Conservation (phyloP, 2,797 vertebrate species). For the Oreortyx pictus region DNA sequence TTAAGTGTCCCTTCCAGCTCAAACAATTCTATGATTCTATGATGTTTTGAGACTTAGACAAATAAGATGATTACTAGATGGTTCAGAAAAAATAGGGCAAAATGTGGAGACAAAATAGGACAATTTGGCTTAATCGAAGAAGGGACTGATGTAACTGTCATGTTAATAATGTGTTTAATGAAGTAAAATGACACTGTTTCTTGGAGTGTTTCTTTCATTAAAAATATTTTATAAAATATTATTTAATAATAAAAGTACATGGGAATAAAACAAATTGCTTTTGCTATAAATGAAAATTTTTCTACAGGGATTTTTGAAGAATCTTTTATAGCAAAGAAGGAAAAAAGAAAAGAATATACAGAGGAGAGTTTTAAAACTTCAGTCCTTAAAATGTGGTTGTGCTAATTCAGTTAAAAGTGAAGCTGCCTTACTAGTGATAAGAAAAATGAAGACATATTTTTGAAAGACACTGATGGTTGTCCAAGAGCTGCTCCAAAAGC, state of each 20-base stretch:
- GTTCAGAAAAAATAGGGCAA: neutral
- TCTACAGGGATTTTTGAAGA: neutral
- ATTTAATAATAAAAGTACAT: neutral
- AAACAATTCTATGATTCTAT: too few species aligned
- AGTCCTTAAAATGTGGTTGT: neutral
- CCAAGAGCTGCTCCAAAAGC: neutral
- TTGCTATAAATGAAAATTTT: neutral
- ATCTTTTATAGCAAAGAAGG: rapidly evolving
- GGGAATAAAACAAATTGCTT: neutral
- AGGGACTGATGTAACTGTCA: neutral
- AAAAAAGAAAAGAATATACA: rapidly evolving
- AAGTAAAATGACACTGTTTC: neutral
- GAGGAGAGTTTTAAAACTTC: neutral
- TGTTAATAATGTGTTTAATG: neutral
- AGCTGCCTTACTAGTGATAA: neutral
- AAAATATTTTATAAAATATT: neutral
- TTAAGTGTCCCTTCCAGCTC: too few species aligned
- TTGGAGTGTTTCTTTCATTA: rapidly evolving
- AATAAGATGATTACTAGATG: neutral
- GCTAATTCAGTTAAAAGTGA: neutral
- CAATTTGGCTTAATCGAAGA: neutral
- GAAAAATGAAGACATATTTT: neutral
- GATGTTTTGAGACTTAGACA: neutral
- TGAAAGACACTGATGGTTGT: neutral
- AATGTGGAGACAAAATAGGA: neutral